These are phyloP conservation scores for Ophonus ardosiacus DNA, from an alignment of 2,888 invertebrate species.

Conservation along the genomic window DNA sequence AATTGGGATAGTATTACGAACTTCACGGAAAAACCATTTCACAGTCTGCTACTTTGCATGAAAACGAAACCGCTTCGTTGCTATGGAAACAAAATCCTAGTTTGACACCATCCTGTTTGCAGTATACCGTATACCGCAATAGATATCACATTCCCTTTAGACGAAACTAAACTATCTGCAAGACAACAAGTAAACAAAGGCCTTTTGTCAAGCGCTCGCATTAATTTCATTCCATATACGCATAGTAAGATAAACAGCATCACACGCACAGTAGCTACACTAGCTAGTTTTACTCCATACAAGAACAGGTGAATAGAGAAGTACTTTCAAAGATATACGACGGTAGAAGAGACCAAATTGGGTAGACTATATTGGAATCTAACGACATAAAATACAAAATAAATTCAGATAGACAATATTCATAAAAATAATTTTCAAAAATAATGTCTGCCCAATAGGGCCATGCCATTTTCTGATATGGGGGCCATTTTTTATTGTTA, in stretches of 20 bases:
- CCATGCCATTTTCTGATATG: no score
- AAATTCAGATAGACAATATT: no score
- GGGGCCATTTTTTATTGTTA: no score
- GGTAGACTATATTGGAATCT: not conserved
- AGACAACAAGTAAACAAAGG: conserved; percentile 40
- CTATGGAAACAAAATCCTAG: not conserved
- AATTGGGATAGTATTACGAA: no score
- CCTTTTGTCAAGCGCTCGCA: conserved; percentile 32
- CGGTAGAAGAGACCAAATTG: not conserved
- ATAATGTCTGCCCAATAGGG: not conserved
- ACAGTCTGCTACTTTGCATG: no score
- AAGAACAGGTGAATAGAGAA: not conserved
- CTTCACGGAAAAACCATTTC: no score
- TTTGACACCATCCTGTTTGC: not conserved
- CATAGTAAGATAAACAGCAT: conserved; percentile 27
- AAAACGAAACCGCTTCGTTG: no score
- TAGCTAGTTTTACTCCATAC: not conserved
- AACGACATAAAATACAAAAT: not conserved
- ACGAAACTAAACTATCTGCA: not conserved
- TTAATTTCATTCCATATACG: conserved; percentile 24
- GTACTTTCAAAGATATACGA: conserved; percentile 7
- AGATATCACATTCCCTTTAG: conserved; percentile 35
- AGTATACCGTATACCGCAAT: not conserved
- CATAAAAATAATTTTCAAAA: not conserved
- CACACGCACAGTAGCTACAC: not conserved